A percentile compares a stretch with the other conserved stretches of the same genome.
Evolutionary conservation across 2,113 vertebrate genomes (phyloP).

Genomic region (Beaufortia kweichowensis): DNA sequence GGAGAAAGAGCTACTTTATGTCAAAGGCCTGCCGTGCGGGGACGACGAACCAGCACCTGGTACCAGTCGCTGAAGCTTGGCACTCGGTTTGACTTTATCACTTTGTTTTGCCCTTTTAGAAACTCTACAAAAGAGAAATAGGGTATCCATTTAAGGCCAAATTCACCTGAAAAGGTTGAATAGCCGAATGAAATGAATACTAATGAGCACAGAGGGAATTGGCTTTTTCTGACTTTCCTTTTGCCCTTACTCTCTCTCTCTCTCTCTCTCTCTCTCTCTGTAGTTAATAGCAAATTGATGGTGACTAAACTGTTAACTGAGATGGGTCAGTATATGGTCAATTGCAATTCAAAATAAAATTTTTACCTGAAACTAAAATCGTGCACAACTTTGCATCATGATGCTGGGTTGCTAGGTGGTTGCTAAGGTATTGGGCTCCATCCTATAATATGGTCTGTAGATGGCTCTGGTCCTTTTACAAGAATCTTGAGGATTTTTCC

Average conservation of each 20-base stretch:
- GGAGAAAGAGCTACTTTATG: constrained; percentile 13
- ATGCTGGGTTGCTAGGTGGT: not conserved
- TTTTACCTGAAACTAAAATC: not conserved
- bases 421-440: not conserved
- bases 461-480: too few relatives aligned
- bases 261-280: too few relatives aligned
- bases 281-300: constrained; percentile 24
- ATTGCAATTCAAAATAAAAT: constrained; percentile 27
- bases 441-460: too few relatives aligned
- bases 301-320: constrained; percentile 18
- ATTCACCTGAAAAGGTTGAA: constrained; percentile 32
- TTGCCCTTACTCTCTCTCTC: constrained; percentile 14
- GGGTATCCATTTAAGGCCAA: constrained; percentile 12
- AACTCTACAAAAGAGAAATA: constrained; percentile 11
- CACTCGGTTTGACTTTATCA: constrained; percentile 15
- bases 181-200: constrained; percentile 25
- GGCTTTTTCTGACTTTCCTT: constrained; percentile 19
- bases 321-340: constrained; percentile 31
- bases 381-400: not conserved
- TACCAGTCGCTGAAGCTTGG: constrained; percentile 10
- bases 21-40: not conserved
- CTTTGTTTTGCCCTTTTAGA: constrained; percentile 36
- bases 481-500: too few relatives aligned
- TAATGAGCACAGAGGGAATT: constrained; percentile 21
- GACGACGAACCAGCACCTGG: not conserved